Base-by-base conservation (phyloP, 53 echinoderm and acorn worm species). In the Echinarachnius parma region DNA sequence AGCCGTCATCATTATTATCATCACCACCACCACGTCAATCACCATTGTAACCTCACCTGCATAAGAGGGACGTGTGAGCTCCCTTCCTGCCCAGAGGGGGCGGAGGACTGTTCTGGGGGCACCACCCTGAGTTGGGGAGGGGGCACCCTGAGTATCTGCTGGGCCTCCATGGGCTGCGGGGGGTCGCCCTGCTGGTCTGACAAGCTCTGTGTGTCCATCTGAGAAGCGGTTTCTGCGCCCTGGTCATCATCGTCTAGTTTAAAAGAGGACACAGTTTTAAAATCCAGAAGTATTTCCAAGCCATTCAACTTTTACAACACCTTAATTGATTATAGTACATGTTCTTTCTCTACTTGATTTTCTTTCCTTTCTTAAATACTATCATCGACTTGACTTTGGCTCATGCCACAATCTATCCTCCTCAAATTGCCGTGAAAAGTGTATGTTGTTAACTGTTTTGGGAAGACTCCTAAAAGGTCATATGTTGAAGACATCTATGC, bases 41-140 rank as follows among this genome's bases (percentile, higher is more conserved):
- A 21, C 13, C 13, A 39, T 13, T 13, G 7, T 7, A 9, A 39
- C 39, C 68, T 35, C 53, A 86, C 86, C 77, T 83, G 83, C 27
- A 80, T 46, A 13, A 76, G 90, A 34, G 78, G 66, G 26, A 75
- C 60, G 21, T 83, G 80, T 8, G 62, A 48, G 24, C 42, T 49
- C 23, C 56, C 54, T 19, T 80, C 92, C 29, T 79, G 86, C 28
- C 68, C 52, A 34, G 29, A 20, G 2, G 62, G 53, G 2, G 79
- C 47, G 11, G 60, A 42, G 37, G 80, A 68, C 3, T 86, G 76
- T 33, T 78, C 82, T 28, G 93, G 93, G 55, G 90, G 90, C 16
- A 84, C 90, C 30, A 94, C 90, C 53, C 90, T 77, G 46, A 90
- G 75, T 69, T 86, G 87, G 25, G 94, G 90, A 39, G 89, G 86